phyloP scores from a whole-genome alignment of 2,113 vertebrate genomes.

The Cacatua alba region DNA sequence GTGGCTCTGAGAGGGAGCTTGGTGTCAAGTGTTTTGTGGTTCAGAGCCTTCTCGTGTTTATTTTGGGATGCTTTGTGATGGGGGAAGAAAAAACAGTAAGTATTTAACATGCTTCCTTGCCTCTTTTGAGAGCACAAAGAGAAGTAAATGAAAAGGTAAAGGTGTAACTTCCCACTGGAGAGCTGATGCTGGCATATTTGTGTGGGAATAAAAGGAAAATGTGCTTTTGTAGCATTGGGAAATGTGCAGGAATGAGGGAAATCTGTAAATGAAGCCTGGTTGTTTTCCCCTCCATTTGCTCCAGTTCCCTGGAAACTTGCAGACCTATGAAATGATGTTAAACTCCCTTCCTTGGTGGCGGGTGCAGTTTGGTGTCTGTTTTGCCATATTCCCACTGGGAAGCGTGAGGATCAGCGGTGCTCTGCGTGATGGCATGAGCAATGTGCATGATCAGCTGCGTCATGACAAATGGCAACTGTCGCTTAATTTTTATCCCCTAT shows the following conservation, averaged over 20 bases:
- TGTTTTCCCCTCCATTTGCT: not conserved
- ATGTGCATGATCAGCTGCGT: slow-evolving; percentile 57
- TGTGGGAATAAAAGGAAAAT: not conserved
- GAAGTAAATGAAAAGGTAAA: not conserved
- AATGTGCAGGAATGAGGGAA: not conserved
- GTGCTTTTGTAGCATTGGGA: not conserved
- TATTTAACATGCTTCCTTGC: not conserved
- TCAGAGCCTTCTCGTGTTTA: slow-evolving; percentile 39
- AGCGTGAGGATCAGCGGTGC: not conserved
- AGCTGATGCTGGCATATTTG: not conserved
- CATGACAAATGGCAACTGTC: slow-evolving; percentile 78
- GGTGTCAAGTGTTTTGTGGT: slow-evolving; percentile 16
- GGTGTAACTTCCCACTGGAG: not conserved
- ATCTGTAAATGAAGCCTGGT: not conserved
- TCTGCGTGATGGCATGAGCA: slow-evolving; percentile 14
- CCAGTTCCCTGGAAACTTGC: not conserved
- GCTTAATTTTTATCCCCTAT: slow-evolving; percentile 82
- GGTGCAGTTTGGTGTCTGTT: rapidly evolving
- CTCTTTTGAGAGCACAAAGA: not conserved
- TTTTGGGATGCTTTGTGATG: slow-evolving; percentile 38
- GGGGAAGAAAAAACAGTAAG: not conserved
- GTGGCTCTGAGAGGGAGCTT: not conserved
- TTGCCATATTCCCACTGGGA: not conserved
- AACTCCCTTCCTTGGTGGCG: not conserved
- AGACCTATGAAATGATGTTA: not conserved